These are phyloP conservation scores for Pardosa pseudoannulata DNA, from an alignment of 2,888 invertebrate genomes.

Conservation along the genomic window DNA sequence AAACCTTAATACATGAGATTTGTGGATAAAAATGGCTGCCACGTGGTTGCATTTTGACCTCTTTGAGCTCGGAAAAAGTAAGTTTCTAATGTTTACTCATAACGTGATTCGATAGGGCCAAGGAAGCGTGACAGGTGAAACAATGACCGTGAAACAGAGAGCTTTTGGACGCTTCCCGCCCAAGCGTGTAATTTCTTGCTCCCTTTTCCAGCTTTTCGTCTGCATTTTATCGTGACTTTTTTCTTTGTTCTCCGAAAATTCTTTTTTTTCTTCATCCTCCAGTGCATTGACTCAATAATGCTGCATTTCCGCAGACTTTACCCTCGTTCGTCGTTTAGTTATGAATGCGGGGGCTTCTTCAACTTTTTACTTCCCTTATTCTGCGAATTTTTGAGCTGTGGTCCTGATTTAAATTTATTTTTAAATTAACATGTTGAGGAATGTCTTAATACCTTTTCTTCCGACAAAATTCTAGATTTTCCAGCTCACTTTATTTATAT, in stretches of 20 bases:
- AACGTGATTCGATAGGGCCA: slow-evolving; percentile 9
- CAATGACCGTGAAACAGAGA: slow-evolving; percentile 60
- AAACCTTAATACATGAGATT: no score
- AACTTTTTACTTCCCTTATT: no score
- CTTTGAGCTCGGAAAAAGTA: not conserved
- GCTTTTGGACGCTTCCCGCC: slow-evolving; percentile 1
- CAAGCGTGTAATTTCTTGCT: slow-evolving; percentile 59
- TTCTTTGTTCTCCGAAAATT: not conserved
- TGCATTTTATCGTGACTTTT: slow-evolving; percentile 29
- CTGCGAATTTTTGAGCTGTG: no score
- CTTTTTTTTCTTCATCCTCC: not conserved
- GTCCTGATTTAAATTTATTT: no score
- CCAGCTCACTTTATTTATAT: no score
- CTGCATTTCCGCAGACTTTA: slow-evolving; percentile 41
- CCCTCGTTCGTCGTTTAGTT: not conserved
- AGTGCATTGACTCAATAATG: slow-evolving; percentile 61
- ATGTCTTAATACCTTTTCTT: no score
- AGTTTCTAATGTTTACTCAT: not conserved
- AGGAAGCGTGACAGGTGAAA: slow-evolving; percentile 36
- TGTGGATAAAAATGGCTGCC: not conserved
- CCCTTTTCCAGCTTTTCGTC: slow-evolving; percentile 38
- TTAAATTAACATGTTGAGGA: no score
- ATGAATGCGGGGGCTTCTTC: no score
- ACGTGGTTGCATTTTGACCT: not conserved
- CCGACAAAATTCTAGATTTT: no score